These are phyloP conservation scores for Silurus lanzhouensis DNA, from an alignment of 2,797 vertebrate species.

Conservation along the genomic window DNA sequence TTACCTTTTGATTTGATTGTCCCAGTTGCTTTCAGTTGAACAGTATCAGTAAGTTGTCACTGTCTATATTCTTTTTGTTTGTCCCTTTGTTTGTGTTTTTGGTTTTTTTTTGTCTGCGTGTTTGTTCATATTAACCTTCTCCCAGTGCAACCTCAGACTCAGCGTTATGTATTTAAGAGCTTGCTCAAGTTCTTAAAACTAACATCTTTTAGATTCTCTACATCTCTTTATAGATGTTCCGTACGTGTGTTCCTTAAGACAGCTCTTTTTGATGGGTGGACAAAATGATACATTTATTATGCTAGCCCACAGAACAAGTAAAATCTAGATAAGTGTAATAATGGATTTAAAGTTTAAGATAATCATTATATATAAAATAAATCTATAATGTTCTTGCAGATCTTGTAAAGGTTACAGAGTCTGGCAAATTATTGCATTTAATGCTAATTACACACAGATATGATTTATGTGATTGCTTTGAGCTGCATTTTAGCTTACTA, in stretches of 20 bases:
- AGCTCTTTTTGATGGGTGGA: not conserved
- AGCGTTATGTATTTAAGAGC: not conserved
- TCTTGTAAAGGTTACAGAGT: not conserved
- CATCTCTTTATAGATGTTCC: not conserved
- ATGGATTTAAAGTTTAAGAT: no score
- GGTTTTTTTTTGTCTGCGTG: not conserved
- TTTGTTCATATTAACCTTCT: not conserved
- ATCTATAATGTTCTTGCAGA: not conserved
- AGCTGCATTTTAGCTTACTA: not conserved
- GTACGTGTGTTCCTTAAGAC: not conserved
- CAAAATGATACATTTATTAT: not conserved
- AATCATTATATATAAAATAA: not conserved
- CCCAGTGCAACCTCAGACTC: not conserved
- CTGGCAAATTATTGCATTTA: not conserved
- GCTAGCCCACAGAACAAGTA: not conserved
- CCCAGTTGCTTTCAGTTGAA: slow-evolving; percentile 80
- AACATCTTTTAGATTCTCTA: not conserved
- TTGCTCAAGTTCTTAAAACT: not conserved
- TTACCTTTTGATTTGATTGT: slow-evolving; percentile 66
- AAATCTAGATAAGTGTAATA: not conserved
- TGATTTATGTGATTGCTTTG: not conserved
- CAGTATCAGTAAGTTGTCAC: slow-evolving; percentile 78
- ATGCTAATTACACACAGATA: no score
- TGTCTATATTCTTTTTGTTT: slow-evolving; percentile 38
- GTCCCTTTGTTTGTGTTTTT: slow-evolving; percentile 22